A percentile compares a stretch with the other conserved stretches of the same genome.
Evolutionary conservation across 2,888 invertebrate species (phyloP).

Genomic region (Andrena flavipes): DNA sequence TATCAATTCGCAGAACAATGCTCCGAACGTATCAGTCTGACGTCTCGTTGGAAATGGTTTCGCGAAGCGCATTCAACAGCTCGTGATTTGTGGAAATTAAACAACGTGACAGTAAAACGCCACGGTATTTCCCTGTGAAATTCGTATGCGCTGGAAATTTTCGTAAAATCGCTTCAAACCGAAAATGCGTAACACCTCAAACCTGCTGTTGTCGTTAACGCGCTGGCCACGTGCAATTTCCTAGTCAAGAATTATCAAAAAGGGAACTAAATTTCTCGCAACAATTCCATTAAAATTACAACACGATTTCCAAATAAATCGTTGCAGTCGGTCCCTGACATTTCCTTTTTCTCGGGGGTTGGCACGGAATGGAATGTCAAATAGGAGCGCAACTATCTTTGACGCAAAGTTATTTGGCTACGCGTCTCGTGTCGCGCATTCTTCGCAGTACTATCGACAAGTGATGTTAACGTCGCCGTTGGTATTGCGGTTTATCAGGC

Average conservation of each 20-base stretch:
- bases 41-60: background rate
- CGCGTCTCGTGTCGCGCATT: background rate
- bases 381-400: conserved; percentile 6
- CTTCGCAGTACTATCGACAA: conserved; percentile 24
- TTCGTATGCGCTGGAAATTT: background rate
- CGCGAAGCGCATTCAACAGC: background rate
- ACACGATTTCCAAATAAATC: background rate
- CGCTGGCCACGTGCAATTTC: background rate
- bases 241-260: background rate
- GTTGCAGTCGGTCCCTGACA: background rate
- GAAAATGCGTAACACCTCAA: background rate
- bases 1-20: background rate
- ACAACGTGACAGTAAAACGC: background rate
- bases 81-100: conserved; percentile 36
- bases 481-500: conserved; percentile 51
- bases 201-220: background rate
- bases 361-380: background rate
- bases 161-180: background rate
- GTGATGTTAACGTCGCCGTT: conserved; percentile 36
- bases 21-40: background rate
- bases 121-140: background rate
- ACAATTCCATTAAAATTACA: background rate
- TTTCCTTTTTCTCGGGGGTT: background rate
- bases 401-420: conserved; percentile 6
- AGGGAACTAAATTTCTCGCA: background rate